Conservation (phyloP, 2,797 vertebrate genomes). For the Macroramphosus scolopax region DNA sequence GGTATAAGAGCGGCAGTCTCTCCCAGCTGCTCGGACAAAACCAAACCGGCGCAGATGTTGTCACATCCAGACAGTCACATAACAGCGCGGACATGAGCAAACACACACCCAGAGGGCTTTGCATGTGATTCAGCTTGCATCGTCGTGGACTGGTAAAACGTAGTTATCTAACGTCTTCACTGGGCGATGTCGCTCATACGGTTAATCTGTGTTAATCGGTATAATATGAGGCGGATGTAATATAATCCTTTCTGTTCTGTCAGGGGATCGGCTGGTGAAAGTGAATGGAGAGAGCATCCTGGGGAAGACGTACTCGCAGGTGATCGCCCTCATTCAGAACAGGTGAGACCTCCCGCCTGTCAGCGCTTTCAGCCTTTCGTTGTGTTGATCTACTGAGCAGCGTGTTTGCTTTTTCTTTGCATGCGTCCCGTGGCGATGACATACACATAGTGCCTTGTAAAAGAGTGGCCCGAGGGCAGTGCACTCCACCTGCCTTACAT, state of each 20-base stretch:
- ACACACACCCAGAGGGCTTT: conserved; percentile 2
- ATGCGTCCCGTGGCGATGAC: background rate
- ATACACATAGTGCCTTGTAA: conserved; percentile 11
- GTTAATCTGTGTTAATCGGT: no score
- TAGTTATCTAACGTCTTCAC: conserved; percentile 1
- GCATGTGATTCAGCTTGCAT: conserved; percentile 20
- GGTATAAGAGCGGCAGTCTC: conserved; percentile 19
- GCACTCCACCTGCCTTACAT: no score
- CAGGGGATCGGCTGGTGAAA: conserved; percentile 96
- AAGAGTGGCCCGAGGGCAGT: conserved; percentile 30
- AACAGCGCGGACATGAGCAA: conserved; percentile 13
- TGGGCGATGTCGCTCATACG: background rate
- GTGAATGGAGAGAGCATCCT: conserved; percentile 95
- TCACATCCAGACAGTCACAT: conserved; percentile 29
- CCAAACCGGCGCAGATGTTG: conserved; percentile 12
- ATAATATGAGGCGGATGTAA: no score
- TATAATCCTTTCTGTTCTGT: no score
- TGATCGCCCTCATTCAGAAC: conserved; percentile 97
- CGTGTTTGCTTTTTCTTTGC: conserved; percentile 11
- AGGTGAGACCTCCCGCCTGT: conserved; percentile 77
- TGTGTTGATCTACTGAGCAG: no score
- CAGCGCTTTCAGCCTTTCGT: background rate
- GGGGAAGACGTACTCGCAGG: conserved; percentile 97
- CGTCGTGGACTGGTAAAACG: conserved; percentile 2
- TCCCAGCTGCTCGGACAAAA: conserved; percentile 23